A percentile compares a stretch with the other conserved stretches of the same genome.
Evolutionary conservation across 1,140 invertebrate genomes (phyloP).

Genomic region (Hyles vespertilio): DNA sequence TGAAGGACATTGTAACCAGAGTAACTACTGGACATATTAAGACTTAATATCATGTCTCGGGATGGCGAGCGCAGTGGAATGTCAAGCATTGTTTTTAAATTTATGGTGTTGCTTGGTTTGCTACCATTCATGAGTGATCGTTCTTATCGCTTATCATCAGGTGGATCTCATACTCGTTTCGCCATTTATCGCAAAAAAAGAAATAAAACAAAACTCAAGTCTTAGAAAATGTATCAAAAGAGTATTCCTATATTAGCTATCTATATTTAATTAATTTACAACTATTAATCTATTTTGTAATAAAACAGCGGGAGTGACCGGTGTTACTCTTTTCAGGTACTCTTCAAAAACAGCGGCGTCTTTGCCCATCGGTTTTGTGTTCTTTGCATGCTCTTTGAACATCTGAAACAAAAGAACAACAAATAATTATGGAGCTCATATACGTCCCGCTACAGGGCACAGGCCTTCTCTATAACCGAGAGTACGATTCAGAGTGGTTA

Average conservation of each 20-base stretch:
- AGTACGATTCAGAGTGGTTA: too few relatives aligned
- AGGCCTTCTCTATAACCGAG: too few relatives aligned
- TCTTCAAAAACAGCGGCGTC: constrained; percentile 41
- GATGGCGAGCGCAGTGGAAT: too few relatives aligned
- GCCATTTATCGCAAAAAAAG: neutral
- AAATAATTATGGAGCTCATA: too few relatives aligned
- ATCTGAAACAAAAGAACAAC: constrained; percentile 37
- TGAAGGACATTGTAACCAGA: too few relatives aligned
- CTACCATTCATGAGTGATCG: too few relatives aligned
- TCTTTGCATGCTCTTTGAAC: constrained; percentile 32
- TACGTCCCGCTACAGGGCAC: neutral
- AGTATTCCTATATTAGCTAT: neutral
- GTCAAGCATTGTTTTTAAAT: too few relatives aligned
- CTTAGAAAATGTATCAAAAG: neutral
- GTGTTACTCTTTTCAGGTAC: constrained; percentile 37
- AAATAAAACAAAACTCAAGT: neutral
- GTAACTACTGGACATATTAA: too few relatives aligned
- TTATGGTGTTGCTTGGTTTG: too few relatives aligned
- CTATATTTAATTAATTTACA: constrained; percentile 30
- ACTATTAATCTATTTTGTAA: constrained; percentile 54
- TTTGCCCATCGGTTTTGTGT: constrained; percentile 31
- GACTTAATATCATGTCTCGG: too few relatives aligned
- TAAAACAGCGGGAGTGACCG: constrained; percentile 24
- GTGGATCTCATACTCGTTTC: too few relatives aligned
- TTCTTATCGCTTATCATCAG: too few relatives aligned